Percentiles rank a stretch among this genome's conserved stretches.
Conservation (phyloP, 2,797 vertebrate species). For the Pteronotus mesoamericanus region DNA sequence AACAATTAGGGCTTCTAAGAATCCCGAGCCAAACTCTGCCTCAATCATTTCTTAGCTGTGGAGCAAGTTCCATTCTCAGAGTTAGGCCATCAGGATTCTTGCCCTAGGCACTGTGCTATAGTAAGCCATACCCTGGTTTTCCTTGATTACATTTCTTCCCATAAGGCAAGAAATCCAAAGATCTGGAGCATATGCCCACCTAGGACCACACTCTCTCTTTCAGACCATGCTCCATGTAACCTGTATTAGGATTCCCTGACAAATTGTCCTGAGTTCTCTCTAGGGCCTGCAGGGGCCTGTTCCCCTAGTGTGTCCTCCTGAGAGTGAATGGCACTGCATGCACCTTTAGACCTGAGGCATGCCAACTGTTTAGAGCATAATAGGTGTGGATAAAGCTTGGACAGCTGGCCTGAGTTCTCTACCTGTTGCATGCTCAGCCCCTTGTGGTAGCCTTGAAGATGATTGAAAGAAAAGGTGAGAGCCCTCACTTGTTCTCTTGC, state of each 20-base stretch:
- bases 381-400: not conserved
- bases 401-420: not conserved
- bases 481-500: not conserved
- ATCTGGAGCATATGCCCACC: not conserved
- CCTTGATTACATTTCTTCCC: not conserved
- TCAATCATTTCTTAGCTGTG: not conserved
- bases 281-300: not conserved
- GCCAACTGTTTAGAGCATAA: not conserved
- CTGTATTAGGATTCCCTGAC: not conserved
- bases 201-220: not conserved
- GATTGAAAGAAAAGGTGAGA: not conserved
- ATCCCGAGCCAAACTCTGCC: not conserved
- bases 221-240: not conserved
- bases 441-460: not conserved
- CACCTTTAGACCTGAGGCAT: not conserved
- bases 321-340: not conserved
- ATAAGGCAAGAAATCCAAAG: not conserved
- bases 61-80: not conserved
- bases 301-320: not conserved
- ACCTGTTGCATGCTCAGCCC: not conserved
- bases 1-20: not conserved
- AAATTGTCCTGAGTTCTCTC: not conserved
- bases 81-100: not conserved
- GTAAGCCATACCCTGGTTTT: not conserved
- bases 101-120: not conserved